Percentiles rank a stretch among this genome's conserved stretches.
phyloP scores from a whole-genome alignment of 2,113 vertebrate genomes.

The Mus musculus region GRCm39 chrX:44973001-44973500 shows the following conservation, averaged over 20 bases:
- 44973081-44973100: no score
- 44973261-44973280: background rate
- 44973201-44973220: background rate
- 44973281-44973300: background rate
- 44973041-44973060: no score
- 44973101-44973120: background rate
- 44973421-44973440: no score
- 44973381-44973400: background rate
- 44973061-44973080: no score
- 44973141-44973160: background rate
- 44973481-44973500: background rate
- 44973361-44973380: background rate
- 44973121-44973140: background rate
- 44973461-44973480: background rate
- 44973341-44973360: background rate
- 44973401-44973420: background rate
- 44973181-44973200: background rate
- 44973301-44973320: background rate
- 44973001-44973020: no score
- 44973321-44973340: background rate
- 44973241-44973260: background rate
- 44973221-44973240: background rate
- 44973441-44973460: no score
- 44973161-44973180: background rate
- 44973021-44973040: no score